A percentile compares a stretch with the other conserved stretches of the same genome.
Conservation (phyloP, 2,888 invertebrate species). For the Branchipolynoe longqiensis region DNA sequence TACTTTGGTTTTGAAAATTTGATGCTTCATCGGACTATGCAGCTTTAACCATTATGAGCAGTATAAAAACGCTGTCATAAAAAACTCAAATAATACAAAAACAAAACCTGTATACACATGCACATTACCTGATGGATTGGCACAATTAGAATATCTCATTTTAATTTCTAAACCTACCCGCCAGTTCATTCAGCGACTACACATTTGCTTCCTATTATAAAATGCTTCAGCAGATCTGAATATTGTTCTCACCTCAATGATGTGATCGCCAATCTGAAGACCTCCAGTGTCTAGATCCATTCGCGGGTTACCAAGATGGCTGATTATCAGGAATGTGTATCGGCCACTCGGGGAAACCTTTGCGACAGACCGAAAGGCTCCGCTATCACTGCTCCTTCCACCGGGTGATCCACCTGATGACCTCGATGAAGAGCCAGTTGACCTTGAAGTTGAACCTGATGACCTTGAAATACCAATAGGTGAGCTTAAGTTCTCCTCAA, state of each 20-base stretch:
- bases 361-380: background rate
- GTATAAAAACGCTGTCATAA: too few relatives aligned
- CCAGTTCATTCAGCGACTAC: too few relatives aligned
- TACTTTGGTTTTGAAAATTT: too few relatives aligned
- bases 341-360: background rate
- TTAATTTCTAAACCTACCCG: too few relatives aligned
- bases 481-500: slow-evolving; percentile 1
- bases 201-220: too few relatives aligned
- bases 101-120: too few relatives aligned
- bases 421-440: slow-evolving; percentile 7
- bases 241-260: slow-evolving; percentile 38
- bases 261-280: slow-evolving; percentile 21
- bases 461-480: background rate
- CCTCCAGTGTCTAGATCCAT: slow-evolving; percentile 41
- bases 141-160: too few relatives aligned
- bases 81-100: too few relatives aligned
- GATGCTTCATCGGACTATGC: too few relatives aligned
- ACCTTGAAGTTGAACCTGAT: slow-evolving; percentile 14
- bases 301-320: background rate
- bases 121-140: too few relatives aligned
- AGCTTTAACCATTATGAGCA: too few relatives aligned
- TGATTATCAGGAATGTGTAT: slow-evolving; percentile 21
- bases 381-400: background rate
- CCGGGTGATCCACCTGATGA: slow-evolving; percentile 21
- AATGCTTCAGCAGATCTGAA: too few relatives aligned